Conservation (phyloP, 2,888 invertebrate genomes). For the Ichneumon xanthorius region DNA sequence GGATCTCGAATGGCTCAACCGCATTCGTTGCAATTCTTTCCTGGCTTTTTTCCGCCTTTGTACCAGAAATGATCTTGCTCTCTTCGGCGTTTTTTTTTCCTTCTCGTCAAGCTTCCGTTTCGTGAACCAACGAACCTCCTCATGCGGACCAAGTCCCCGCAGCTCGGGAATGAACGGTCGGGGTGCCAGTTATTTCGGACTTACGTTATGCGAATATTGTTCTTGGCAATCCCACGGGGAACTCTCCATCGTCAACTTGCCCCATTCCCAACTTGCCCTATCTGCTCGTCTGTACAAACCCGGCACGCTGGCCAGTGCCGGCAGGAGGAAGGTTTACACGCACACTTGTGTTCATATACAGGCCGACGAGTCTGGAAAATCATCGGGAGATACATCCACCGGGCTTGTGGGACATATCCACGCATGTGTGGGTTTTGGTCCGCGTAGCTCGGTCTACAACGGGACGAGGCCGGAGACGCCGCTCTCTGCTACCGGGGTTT, state of each 20-base stretch:
- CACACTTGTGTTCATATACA: constrained; percentile 31
- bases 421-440: constrained; percentile 39
- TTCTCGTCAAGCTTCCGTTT: not conserved
- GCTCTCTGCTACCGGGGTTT: constrained; percentile 45
- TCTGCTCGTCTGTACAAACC: constrained; percentile 58
- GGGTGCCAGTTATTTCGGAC: constrained; percentile 69
- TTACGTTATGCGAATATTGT: constrained; percentile 79
- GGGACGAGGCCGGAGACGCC: constrained; percentile 18
- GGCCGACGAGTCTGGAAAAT: constrained; percentile 23
- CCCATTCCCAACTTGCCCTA: constrained; percentile 31
- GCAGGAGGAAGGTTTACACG: constrained; percentile 45
- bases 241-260: constrained; percentile 58
- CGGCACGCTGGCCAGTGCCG: constrained; percentile 38
- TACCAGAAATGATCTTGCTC: not conserved
- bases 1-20: not conserved
- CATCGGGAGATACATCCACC: constrained; percentile 37
- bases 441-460: constrained; percentile 25
- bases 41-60: not conserved
- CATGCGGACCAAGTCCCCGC: not conserved
- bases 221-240: constrained; percentile 78
- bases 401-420: constrained; percentile 28
- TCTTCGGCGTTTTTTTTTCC: not conserved
- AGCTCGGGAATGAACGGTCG: constrained; percentile 46
- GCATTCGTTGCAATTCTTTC: constrained; percentile 25
- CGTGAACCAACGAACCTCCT: constrained; percentile 16